Conservation (phyloP, 2,888 invertebrate genomes). For the Andrena chrysosceles region DNA sequence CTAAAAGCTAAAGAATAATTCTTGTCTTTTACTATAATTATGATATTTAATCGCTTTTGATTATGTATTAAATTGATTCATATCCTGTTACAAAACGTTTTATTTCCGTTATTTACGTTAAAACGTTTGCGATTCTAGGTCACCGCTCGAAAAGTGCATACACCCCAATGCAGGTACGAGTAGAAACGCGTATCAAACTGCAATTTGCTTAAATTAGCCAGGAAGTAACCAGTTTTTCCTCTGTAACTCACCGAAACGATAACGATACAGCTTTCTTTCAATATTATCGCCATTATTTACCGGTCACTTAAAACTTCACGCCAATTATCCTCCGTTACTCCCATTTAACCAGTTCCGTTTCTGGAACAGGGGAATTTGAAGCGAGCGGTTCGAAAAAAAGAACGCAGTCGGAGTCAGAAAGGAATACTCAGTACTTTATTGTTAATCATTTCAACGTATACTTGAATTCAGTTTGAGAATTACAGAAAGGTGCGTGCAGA, state of each 20-base stretch:
- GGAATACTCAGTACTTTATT: conserved; percentile 67
- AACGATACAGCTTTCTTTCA: background rate
- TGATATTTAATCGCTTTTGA: too few relatives aligned
- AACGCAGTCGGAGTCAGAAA: conserved; percentile 53
- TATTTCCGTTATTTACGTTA: background rate
- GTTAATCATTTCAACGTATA: conserved; percentile 66
- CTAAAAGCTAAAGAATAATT: too few relatives aligned
- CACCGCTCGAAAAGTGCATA: background rate
- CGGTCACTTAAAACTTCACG: background rate
- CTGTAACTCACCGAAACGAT: background rate
- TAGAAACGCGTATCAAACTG: background rate
- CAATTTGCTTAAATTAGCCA: background rate
- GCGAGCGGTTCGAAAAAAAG: background rate
- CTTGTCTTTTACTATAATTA: too few relatives aligned
- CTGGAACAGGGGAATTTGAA: background rate
- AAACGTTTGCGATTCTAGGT: background rate
- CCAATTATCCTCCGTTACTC: background rate
- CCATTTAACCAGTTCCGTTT: conserved; percentile 4
- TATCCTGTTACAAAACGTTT: background rate
- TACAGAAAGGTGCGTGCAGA: conserved; percentile 62
- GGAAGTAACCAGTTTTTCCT: background rate
- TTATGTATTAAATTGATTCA: too few relatives aligned
- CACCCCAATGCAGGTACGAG: background rate
- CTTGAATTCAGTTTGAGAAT: conserved; percentile 64
- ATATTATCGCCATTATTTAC: conserved; percentile 17